Evolutionary conservation across 2,797 vertebrate species (phyloP).

Genomic region (Poecile montanus): DNA sequence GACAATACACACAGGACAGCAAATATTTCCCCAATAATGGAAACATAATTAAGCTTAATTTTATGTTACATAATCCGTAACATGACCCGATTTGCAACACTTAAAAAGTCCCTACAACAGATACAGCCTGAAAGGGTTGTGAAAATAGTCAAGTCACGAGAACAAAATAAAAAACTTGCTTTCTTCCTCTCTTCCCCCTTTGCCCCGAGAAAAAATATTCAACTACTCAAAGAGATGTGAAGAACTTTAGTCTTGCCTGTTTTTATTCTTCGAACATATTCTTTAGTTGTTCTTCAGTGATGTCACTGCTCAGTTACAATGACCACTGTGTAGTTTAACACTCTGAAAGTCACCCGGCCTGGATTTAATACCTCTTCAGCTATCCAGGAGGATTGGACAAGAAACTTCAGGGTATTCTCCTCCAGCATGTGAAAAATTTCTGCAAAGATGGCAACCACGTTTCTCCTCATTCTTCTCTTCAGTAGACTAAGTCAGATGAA

Average conservation of each 20-base stretch:
- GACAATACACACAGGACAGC: background rate
- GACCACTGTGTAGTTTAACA: background rate
- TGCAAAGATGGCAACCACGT: background rate
- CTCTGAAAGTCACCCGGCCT: background rate
- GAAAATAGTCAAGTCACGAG: background rate
- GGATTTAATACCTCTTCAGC: background rate
- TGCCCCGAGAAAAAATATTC: fast-evolving
- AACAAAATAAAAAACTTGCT: background rate
- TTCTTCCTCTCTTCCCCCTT: background rate
- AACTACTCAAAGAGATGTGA: background rate
- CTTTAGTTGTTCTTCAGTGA: background rate
- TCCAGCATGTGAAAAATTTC: background rate
- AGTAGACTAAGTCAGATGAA: background rate
- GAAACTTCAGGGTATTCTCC: background rate
- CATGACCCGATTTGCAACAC: fast-evolving
- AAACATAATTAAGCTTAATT: background rate
- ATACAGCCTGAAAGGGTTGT: background rate
- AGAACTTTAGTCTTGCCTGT: background rate
- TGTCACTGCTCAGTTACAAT: background rate
- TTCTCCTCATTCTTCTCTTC: background rate
- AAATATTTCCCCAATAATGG: background rate
- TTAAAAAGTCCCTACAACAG: background rate
- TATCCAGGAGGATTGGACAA: background rate
- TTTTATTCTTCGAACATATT: background rate
- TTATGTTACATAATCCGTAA: background rate